Evolutionary conservation across 2,113 vertebrate species (phyloP).

Genomic region (Stomatorhinus ivindoensis): DNA sequence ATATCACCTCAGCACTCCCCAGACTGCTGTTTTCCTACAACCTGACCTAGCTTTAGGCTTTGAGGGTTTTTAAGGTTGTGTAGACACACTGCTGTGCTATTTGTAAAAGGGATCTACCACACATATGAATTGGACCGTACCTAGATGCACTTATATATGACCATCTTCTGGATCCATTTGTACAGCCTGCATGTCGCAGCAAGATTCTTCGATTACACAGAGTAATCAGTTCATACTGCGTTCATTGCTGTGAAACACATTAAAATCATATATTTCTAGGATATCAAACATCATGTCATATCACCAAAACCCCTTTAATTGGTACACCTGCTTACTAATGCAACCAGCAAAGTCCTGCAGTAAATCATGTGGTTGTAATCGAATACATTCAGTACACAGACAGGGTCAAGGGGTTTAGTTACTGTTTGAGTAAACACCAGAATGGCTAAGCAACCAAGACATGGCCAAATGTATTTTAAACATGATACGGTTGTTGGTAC

Average conservation of each 20-base stretch:
- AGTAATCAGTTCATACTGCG: not conserved
- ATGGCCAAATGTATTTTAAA: not conserved
- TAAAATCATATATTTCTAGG: not conserved
- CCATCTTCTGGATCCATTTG: not conserved
- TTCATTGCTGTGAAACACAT: not conserved
- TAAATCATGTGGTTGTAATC: not conserved
- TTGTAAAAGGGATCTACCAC: not conserved
- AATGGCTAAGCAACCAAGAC: not conserved
- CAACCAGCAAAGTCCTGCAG: not conserved
- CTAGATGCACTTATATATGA: not conserved
- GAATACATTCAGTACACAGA: not conserved
- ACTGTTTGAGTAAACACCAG: not conserved
- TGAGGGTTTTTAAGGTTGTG: not conserved
- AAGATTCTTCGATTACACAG: not conserved
- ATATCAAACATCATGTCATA: not conserved
- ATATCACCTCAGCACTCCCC: not conserved
- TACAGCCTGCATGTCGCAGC: not conserved
- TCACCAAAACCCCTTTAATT: not conserved
- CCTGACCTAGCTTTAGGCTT: not conserved
- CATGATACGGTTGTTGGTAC: not conserved
- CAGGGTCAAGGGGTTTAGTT: not conserved
- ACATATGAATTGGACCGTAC: not conserved
- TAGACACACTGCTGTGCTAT: not conserved
- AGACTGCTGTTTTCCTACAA: not conserved
- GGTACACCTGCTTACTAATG: not conserved